Evolutionary conservation across 2,113 vertebrate species (phyloP), one percentile per base, ranked within the genome.

Genomic region (Psittacula cyanocephala): DNA sequence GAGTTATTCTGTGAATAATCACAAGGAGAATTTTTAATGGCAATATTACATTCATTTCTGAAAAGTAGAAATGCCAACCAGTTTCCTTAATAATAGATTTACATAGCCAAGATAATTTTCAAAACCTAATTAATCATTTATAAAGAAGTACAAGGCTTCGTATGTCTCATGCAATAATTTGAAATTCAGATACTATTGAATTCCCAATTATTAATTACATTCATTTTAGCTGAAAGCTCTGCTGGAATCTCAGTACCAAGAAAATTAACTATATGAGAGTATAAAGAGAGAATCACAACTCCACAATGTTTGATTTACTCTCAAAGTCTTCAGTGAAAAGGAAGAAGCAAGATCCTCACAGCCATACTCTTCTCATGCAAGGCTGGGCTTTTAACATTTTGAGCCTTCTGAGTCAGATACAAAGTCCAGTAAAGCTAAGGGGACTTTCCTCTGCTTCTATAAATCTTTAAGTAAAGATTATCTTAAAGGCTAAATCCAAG

Each of bases 41-140:
- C n/a, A 85, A n/a, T 72, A 46, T 64, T 70, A 63, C 28, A 78
- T 82, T 91, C 3, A 91, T 81, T 70, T 93, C 16, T 81, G 75
- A 27, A 37, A 97, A 88, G 72, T 77, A 74, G 71, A 91, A 75
- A 65, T 89, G 69, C 29, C 29, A 82, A 13, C 39, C 78, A 24
- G 91, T 84, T 89, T 93, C 13, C 24, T 88, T 78, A 84, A 78
- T 93, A 86, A 86, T 59, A 86, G 23, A 82, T 78, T 82, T 84
- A 62, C 29, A 24, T 81, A 74, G 29, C 37, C 71, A 85, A 86
- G 15, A 85, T 64, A 31, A 85, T 87, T 93, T 93, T 82, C 52
- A 79, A 94, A 95, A 53, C 10, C 10, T 62, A 62, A 65, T 96
- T 85, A 82, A 95, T 87, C 65, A 89, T 91, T 87, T 81, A 85